Conservation (phyloP, 2,888 invertebrate species). For the Brachypalpus laphriformis region DNA sequence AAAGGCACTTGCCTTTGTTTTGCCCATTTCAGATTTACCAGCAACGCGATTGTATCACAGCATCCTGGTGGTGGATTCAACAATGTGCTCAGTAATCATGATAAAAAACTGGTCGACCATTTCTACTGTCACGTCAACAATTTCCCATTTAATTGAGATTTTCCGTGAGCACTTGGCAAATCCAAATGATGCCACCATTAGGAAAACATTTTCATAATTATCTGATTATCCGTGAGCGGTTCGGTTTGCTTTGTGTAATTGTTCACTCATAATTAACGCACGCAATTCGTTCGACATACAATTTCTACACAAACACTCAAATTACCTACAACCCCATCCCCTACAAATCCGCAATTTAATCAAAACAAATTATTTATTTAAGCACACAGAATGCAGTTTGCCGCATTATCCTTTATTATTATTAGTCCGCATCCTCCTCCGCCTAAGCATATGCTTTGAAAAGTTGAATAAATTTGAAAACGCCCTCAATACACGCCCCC, state of each 20-base stretch:
- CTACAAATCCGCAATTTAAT: constrained; percentile 3
- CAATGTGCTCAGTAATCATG: neutral
- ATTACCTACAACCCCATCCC: neutral
- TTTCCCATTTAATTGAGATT: constrained; percentile 22
- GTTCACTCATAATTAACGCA: constrained; percentile 41
- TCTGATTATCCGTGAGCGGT: constrained; percentile 1
- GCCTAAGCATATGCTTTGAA: neutral
- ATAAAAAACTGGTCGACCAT: neutral
- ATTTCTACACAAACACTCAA: neutral
- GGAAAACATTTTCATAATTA: constrained; percentile 20
- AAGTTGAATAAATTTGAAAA: neutral
- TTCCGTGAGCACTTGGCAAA: neutral
- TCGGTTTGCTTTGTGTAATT: constrained; percentile 5
- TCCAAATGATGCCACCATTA: constrained; percentile 22
- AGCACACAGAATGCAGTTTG: neutral
- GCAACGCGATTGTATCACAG: neutral
- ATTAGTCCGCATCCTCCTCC: neutral
- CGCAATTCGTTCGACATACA: constrained; percentile 27
- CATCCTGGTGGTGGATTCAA: neutral
- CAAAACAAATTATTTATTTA: constrained; percentile 18
- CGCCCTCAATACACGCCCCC: neutral
- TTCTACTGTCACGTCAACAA: neutral
- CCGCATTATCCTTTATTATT: constrained; percentile 13
- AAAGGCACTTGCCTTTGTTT: neutral
- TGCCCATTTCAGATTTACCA: neutral